A percentile compares a stretch with the other conserved stretches of the same genome.
Evolutionary conservation across 2,113 vertebrate species (phyloP).

Genomic region (Probosciger aterrimus): DNA sequence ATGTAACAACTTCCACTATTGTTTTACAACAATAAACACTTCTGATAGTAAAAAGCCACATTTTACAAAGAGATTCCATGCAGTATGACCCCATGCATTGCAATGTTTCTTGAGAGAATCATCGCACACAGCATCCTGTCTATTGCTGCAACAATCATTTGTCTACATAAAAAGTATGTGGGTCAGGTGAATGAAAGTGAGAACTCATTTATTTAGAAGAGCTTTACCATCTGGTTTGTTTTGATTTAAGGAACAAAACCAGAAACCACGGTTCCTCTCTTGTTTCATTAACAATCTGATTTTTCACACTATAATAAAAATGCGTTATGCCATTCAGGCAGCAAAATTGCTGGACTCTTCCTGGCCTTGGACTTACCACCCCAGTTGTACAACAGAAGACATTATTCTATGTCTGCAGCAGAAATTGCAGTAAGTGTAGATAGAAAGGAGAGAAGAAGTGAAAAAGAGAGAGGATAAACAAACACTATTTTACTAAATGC

Average conservation of each 20-base stretch:
- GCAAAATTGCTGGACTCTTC: not conserved
- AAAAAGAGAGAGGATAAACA: not conserved
- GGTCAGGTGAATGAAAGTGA: not conserved
- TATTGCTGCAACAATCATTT: not conserved
- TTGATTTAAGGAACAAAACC: not conserved
- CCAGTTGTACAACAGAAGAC: not conserved
- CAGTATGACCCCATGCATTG: not conserved
- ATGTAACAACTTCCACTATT: not conserved
- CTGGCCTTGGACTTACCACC: not conserved
- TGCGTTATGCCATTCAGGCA: not conserved
- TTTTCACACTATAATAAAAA: not conserved
- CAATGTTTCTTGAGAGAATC: not conserved
- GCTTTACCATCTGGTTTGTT: not conserved
- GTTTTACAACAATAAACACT: not conserved
- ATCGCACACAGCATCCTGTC: not conserved
- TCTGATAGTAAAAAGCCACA: not conserved
- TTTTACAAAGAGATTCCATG: not conserved
- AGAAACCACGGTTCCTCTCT: not conserved
- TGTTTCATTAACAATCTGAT: not conserved
- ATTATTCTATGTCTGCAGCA: not conserved
- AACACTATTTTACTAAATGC: not conserved
- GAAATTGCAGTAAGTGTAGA: not conserved
- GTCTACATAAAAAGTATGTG: not conserved
- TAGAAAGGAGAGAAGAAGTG: not conserved
- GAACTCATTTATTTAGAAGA: not conserved